Evolutionary conservation across 2,888 invertebrate genomes (phyloP).

Genomic region (Synergus japonicus): DNA sequence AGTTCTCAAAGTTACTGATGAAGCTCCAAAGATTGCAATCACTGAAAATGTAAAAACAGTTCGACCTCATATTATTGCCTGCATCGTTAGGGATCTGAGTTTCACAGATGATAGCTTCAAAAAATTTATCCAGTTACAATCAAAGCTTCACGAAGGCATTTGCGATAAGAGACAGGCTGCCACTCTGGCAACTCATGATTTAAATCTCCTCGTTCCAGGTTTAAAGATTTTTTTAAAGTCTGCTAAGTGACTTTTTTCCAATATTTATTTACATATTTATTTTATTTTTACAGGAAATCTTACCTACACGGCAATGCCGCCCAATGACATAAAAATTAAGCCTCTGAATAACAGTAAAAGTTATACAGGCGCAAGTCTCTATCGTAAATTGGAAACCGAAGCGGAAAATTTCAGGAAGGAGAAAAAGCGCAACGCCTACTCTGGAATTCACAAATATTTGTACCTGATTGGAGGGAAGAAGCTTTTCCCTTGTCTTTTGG

Average conservation of each 20-base stretch:
- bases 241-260: background rate
- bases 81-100: slow-evolving; percentile 83
- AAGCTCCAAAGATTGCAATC: slow-evolving; percentile 79
- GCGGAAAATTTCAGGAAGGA: slow-evolving; percentile 90
- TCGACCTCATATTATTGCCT: slow-evolving; percentile 86
- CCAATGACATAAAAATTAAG: slow-evolving; percentile 82
- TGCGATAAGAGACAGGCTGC: slow-evolving; percentile 88
- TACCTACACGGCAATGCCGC: slow-evolving; percentile 84
- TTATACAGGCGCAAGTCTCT: slow-evolving; percentile 84
- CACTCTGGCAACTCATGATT: slow-evolving; percentile 91
- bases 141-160: slow-evolving; percentile 85
- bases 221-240: background rate
- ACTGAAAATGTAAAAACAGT: slow-evolving; percentile 81
- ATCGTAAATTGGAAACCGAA: slow-evolving; percentile 84
- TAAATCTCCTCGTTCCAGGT: slow-evolving; percentile 82
- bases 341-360: slow-evolving; percentile 83
- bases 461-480: slow-evolving; percentile 87
- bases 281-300: slow-evolving; percentile 78
- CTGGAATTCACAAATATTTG: slow-evolving; percentile 91
- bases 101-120: slow-evolving; percentile 84
- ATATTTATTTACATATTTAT: slow-evolving; percentile 36
- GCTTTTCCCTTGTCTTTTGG: slow-evolving; percentile 85
- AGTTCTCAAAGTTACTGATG: slow-evolving; percentile 75
- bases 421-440: slow-evolving; percentile 89
- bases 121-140: slow-evolving; percentile 89